Base-by-base conservation (phyloP, 2,113 vertebrate species). In the Diadophis punctatus region DNA sequence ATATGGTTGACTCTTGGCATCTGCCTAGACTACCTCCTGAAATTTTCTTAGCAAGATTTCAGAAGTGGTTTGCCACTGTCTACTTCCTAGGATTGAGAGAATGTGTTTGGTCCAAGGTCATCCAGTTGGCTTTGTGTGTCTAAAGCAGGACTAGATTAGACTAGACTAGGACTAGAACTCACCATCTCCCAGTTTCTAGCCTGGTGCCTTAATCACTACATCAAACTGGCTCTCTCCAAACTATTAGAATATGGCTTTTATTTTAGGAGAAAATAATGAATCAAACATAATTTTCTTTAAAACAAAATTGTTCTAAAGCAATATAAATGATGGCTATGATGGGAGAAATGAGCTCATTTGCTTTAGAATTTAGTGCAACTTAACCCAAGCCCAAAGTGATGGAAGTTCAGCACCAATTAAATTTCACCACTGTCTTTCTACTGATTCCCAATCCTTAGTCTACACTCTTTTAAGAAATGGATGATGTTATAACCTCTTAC, bases 401-500 rank as follows among this genome's bases (percentile, higher is more conserved):
- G 23, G 53, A 34, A n/a, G 3, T 0, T 43, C 11, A 93, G 39
- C 49, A 18, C 2, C 18, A 2, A 1, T 2, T 90, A 86, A n/a
- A 1, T 20, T 30, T 88, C 85, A 51, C 80, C 90, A 56, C 87
- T 58, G 3, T 10, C 90, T 74, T 89, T 87, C 88, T 93, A 56
- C 51, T 16, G 0, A 0, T 48, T 43, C 34, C 90, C 91, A 51
- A 89, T 39, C 34, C 10, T n/a, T 0, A 43, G 84, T 25, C 86
- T 0, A 0, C 88, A 93, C 68, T 4, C 18, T 49, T 0, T 0
- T 52, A 9, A 12, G 49, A 86, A 94, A 74, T 25, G 55, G 80
- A 90, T n/a, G 91, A 95, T 86, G 1, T 56, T 87, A 18, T n/a
- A 2, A 23, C 8, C 92, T 63, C 89, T 80, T 86, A 84, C 8